Evolutionary conservation across 1,140 invertebrate species (phyloP).

Genomic region (Lucilia sericata): DNA sequence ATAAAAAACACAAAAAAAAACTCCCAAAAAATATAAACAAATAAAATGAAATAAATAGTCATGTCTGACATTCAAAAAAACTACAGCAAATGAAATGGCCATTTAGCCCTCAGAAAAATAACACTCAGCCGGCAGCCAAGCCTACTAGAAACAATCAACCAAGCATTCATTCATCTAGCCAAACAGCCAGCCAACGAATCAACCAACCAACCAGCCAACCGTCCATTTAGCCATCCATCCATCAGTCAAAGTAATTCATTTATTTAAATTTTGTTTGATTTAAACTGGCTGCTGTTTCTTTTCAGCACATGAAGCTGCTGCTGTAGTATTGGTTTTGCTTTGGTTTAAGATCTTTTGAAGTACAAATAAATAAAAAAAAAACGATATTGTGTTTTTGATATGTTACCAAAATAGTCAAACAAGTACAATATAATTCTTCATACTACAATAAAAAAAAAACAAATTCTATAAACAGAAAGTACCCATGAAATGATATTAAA

Average conservation of each 20-base stretch:
- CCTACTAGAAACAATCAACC: too few relatives aligned
- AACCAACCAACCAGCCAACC: neutral
- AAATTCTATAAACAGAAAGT: too few relatives aligned
- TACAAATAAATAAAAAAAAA: neutral
- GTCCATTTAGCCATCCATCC: neutral
- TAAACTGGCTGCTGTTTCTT: neutral
- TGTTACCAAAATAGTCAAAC: neutral
- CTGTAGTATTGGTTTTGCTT: neutral
- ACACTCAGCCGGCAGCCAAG: neutral
- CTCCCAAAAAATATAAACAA: neutral
- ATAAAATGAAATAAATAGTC: neutral
- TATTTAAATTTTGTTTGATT: conserved; percentile 27
- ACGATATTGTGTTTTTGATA: neutral
- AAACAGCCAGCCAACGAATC: neutral
- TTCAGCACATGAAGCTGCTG: neutral
- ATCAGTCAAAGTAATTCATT: conserved; percentile 4
- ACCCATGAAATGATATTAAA: too few relatives aligned
- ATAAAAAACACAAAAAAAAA: neutral
- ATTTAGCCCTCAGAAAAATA: neutral
- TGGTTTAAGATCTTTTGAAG: neutral
- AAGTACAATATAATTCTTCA: neutral
- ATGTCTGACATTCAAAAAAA: conserved; percentile 18
- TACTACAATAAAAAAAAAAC: too few relatives aligned
- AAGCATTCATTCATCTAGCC: neutral
- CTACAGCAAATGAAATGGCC: neutral